These are phyloP conservation scores for Ommatoiulus sabulosus DNA, from an alignment of 2,888 invertebrate species.

Conservation along the genomic window DNA sequence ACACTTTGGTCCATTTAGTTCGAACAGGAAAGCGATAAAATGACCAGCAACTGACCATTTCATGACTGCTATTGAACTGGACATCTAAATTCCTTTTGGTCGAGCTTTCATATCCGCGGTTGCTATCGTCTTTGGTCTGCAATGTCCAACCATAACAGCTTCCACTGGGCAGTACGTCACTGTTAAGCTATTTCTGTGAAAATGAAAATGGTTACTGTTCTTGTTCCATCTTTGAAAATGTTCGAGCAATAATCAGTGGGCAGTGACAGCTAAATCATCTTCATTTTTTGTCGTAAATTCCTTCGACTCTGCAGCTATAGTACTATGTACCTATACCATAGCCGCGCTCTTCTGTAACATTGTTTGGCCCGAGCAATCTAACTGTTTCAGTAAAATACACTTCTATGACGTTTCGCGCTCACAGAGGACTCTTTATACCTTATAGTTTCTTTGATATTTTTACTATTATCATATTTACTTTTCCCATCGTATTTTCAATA, in stretches of 20 bases:
- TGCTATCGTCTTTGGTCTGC: background rate
- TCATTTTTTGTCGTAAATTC: background rate
- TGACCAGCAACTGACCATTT: background rate
- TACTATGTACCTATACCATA: too few species aligned
- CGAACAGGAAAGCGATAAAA: constrained; percentile 14
- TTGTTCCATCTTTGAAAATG: background rate
- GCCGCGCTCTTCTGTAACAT: too few species aligned
- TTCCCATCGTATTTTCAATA: too few species aligned
- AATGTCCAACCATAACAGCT: background rate
- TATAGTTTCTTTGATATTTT: too few species aligned
- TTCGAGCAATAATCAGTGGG: background rate
- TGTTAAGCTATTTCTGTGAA: background rate
- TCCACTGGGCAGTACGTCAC: background rate
- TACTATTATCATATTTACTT: too few species aligned
- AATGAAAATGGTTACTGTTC: background rate
- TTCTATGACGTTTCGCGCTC: too few species aligned
- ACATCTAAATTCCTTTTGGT: background rate
- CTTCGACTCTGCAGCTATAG: too few species aligned
- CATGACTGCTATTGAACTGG: background rate
- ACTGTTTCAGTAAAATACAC: too few species aligned
- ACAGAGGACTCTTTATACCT: too few species aligned
- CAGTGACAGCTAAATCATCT: background rate
- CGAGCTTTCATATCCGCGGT: background rate
- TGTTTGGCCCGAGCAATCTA: too few species aligned
- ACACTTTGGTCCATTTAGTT: constrained; percentile 15